Conservation (phyloP, 2,888 invertebrate genomes). For the Lymantria dispar region DNA sequence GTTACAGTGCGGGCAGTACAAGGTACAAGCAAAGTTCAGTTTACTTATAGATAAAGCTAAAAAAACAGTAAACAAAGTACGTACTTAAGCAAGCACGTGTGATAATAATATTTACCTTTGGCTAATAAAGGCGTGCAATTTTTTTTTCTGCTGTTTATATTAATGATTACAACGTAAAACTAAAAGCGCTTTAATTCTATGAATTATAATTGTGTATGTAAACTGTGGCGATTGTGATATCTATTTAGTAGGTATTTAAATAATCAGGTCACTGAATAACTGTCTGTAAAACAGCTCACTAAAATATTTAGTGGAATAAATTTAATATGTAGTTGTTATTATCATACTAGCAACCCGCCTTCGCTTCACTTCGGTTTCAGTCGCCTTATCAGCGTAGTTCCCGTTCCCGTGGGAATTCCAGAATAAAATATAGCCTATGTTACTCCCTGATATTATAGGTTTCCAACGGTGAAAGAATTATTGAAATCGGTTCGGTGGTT, state of each 20-base stretch:
- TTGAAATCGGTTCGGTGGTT: too few species aligned
- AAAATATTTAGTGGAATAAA: too few species aligned
- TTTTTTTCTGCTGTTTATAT: slow-evolving; percentile 11
- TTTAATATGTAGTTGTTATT: too few species aligned
- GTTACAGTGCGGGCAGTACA: slow-evolving; percentile 40
- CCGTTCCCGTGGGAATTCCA: too few species aligned
- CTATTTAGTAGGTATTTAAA: background rate
- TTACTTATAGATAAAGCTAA: slow-evolving; percentile 44
- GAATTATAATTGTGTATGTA: background rate
- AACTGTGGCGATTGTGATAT: background rate
- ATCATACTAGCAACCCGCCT: too few species aligned
- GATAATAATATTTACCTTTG: slow-evolving; percentile 38
- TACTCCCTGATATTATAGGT: too few species aligned
- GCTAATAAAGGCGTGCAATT: slow-evolving; percentile 34
- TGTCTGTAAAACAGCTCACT: background rate
- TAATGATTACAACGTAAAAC: background rate
- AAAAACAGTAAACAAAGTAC: slow-evolving; percentile 37
- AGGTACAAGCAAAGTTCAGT: slow-evolving; percentile 45
- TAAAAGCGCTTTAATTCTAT: background rate
- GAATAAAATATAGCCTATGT: too few species aligned
- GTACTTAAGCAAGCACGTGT: slow-evolving; percentile 33
- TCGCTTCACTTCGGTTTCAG: too few species aligned
- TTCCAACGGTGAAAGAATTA: too few species aligned
- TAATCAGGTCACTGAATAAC: background rate
- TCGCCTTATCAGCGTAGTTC: too few species aligned